A percentile compares a stretch with the other conserved stretches of the same genome.
Conservation (phyloP, 2,888 invertebrate species). For the Parnassius orleans region DNA sequence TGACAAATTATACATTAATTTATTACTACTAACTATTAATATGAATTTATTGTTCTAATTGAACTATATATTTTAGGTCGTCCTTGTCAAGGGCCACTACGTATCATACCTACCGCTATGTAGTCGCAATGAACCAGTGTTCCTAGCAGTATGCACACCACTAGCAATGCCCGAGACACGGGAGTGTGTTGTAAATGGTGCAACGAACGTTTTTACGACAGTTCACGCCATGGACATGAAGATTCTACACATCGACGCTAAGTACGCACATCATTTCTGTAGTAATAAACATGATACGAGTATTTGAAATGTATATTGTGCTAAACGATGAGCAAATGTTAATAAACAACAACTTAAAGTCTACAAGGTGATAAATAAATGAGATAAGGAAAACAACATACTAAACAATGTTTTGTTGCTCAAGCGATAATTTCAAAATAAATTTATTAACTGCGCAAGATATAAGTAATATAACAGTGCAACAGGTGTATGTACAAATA, state of each 20-base stretch:
- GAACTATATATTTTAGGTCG: slow-evolving; percentile 84
- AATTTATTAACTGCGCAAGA: too few species aligned
- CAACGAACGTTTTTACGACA: slow-evolving; percentile 97
- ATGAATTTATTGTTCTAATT: background rate
- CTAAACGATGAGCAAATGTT: slow-evolving; percentile 14
- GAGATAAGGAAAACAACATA: slow-evolving; percentile 14
- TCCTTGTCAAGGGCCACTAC: slow-evolving; percentile 97
- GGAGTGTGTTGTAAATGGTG: slow-evolving; percentile 97
- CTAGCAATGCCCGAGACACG: slow-evolving; percentile 98
- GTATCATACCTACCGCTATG: slow-evolving; percentile 95
- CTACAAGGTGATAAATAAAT: slow-evolving; percentile 13
- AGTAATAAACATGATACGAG: slow-evolving; percentile 14
- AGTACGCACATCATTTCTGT: slow-evolving; percentile 83
- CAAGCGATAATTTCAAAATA: too few species aligned
- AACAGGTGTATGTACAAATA: too few species aligned
- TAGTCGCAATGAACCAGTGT: slow-evolving; percentile 97
- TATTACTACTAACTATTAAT: too few species aligned
- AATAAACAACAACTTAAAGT: slow-evolving; percentile 17
- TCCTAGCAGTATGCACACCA: slow-evolving; percentile 97
- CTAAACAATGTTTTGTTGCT: background rate
- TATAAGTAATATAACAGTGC: too few species aligned
- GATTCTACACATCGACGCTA: slow-evolving; percentile 95
- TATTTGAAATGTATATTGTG: slow-evolving; percentile 18
- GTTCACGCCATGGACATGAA: slow-evolving; percentile 99
- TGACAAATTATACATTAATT: too few species aligned